Conservation (phyloP, 2,888 invertebrate species). For the Synanthedon andrenaeformis region DNA sequence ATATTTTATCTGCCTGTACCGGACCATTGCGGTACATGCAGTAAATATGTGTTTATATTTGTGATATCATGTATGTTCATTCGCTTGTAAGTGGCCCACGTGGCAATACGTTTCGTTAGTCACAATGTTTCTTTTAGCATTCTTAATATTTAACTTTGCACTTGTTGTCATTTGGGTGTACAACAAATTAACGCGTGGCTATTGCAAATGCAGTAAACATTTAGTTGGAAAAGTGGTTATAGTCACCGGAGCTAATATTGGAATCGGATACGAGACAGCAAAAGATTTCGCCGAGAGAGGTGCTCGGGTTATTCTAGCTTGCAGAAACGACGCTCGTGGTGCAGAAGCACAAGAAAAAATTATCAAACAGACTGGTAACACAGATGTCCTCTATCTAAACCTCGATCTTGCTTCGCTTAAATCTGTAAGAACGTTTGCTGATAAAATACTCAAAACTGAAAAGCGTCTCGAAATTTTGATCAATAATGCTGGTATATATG, state of each 20-base stretch:
- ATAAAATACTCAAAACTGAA: constrained; percentile 62
- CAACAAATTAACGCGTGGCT: constrained; percentile 26
- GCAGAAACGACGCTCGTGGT: constrained; percentile 77
- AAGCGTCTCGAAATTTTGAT: constrained; percentile 69
- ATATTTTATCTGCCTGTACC: too few relatives aligned
- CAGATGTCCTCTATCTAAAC: constrained; percentile 39
- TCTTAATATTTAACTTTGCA: not conserved
- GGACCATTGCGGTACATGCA: too few relatives aligned
- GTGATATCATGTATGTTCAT: too few relatives aligned
- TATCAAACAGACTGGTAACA: constrained; percentile 27
- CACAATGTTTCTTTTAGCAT: not conserved
- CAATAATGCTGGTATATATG: constrained; percentile 72
- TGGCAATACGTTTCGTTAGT: not conserved
- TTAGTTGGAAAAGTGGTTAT: constrained; percentile 86
- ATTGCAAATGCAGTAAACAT: constrained; percentile 34
- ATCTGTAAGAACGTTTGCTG: constrained; percentile 72
- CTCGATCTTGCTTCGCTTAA: constrained; percentile 64
- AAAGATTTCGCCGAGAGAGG: constrained; percentile 78
- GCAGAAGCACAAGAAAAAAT: constrained; percentile 54
- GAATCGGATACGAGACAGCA: constrained; percentile 83
- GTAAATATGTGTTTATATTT: too few relatives aligned
- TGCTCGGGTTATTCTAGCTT: constrained; percentile 83
- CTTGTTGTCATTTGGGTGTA: not conserved
- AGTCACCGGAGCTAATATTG: constrained; percentile 86
- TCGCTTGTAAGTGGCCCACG: too few relatives aligned